Conservation (phyloP, 1,140 invertebrate genomes). For the Homalodisca vitripennis region DNA sequence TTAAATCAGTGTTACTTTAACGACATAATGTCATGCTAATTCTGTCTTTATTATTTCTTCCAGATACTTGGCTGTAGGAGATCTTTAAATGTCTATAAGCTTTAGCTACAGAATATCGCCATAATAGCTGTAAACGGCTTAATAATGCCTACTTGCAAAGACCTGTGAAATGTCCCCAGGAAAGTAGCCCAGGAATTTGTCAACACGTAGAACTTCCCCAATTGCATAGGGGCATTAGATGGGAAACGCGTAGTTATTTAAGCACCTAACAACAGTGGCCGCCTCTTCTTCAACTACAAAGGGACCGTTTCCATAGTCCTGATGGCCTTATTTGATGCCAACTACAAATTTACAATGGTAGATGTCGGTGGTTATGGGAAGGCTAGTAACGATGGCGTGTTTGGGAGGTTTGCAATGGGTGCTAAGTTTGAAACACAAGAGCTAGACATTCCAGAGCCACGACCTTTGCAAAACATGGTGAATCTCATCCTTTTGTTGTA, state of each 20-base stretch:
- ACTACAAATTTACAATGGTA: too few species aligned
- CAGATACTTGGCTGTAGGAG: too few species aligned
- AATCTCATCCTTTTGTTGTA: not conserved
- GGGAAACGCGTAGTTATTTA: not conserved
- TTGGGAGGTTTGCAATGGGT: not conserved
- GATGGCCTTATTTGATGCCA: too few species aligned
- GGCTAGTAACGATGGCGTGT: not conserved
- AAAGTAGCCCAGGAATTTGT: not conserved
- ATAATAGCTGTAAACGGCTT: not conserved
- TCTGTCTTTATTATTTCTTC: too few species aligned
- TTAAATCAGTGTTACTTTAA: too few species aligned
- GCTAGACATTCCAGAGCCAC: not conserved
- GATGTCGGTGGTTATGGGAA: conserved; percentile 4
- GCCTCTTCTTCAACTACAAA: too few species aligned
- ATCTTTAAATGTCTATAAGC: too few species aligned
- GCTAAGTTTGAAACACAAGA: conserved; percentile 4
- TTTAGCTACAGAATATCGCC: conserved; percentile 4
- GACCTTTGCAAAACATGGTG: not conserved
- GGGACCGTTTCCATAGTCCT: too few species aligned
- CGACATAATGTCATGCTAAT: too few species aligned
- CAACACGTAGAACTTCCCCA: not conserved
- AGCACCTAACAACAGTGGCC: too few species aligned
- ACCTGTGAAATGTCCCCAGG: not conserved
- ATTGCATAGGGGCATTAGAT: not conserved
- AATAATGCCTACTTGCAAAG: conserved; percentile 1